Percentiles rank a stretch among this genome's conserved stretches.
Evolutionary conservation across 2,888 invertebrate species (phyloP).

Genomic region (Agonopterix arenella): DNA sequence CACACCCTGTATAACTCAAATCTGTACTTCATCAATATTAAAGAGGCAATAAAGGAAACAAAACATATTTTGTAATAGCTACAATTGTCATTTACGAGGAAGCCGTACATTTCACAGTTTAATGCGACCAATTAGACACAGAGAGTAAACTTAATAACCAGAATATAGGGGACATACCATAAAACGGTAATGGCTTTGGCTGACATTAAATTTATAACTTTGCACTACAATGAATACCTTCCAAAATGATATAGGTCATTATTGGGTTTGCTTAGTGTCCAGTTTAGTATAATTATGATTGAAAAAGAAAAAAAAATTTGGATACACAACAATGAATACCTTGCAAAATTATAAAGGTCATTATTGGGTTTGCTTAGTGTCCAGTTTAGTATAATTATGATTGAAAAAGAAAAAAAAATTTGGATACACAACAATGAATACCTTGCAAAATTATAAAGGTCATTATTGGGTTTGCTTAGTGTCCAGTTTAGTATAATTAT

Average conservation of each 20-base stretch:
- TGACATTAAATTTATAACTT: constrained; percentile 1
- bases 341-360: not conserved
- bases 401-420: no score
- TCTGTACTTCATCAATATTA: no score
- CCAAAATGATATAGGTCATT: not conserved
- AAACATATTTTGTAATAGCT: no score
- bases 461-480: no score
- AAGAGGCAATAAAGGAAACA: no score
- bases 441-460: not conserved
- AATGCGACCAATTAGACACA: constrained; percentile 39
- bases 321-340: not conserved
- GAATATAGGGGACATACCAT: constrained; percentile 30
- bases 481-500: no score
- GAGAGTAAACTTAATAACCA: constrained; percentile 44
- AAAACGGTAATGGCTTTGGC: constrained; percentile 15
- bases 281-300: no score
- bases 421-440: not conserved
- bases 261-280: no score
- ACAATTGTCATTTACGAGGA: constrained; percentile 13
- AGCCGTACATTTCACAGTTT: constrained; percentile 28
- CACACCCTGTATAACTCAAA: not conserved
- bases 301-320: no score
- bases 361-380: no score
- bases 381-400: no score
- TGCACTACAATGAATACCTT: not conserved